Conservation (phyloP, 1,140 invertebrate genomes). For the Anadara kagoshimensis region DNA sequence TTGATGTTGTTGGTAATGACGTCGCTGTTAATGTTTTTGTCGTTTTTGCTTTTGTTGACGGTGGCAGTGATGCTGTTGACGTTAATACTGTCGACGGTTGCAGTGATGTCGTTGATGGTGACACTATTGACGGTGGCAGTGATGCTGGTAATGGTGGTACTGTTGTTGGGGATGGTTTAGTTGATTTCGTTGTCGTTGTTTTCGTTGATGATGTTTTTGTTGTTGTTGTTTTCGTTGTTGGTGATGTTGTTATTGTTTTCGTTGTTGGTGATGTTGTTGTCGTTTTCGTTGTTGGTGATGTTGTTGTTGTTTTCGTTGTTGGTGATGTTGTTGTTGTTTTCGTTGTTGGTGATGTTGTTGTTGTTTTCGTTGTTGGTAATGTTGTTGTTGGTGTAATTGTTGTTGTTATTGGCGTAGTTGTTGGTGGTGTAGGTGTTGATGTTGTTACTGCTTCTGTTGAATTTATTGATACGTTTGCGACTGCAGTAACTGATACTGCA, state of each 20-base stretch:
- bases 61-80: slow-evolving; percentile 1
- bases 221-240: background rate
- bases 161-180: background rate
- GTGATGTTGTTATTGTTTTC: background rate
- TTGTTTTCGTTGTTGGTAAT: background rate
- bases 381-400: background rate
- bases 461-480: background rate
- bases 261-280: background rate
- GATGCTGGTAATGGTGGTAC: background rate
- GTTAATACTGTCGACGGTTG: background rate
- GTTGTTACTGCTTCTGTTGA: background rate
- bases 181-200: background rate
- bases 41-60: background rate
- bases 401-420: background rate
- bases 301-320: background rate
- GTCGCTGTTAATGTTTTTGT: background rate
- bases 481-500: background rate
- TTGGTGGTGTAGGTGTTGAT: background rate
- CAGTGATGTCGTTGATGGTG: background rate
- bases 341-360: too few species aligned
- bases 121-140: background rate
- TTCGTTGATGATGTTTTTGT: background rate
- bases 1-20: background rate
- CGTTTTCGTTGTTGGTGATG: background rate
- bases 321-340: background rate